Percentiles rank a stretch among this genome's conserved stretches.
Evolutionary conservation across 2,113 vertebrate species (phyloP).

Genomic region (Todiramphus chloris): DNA sequence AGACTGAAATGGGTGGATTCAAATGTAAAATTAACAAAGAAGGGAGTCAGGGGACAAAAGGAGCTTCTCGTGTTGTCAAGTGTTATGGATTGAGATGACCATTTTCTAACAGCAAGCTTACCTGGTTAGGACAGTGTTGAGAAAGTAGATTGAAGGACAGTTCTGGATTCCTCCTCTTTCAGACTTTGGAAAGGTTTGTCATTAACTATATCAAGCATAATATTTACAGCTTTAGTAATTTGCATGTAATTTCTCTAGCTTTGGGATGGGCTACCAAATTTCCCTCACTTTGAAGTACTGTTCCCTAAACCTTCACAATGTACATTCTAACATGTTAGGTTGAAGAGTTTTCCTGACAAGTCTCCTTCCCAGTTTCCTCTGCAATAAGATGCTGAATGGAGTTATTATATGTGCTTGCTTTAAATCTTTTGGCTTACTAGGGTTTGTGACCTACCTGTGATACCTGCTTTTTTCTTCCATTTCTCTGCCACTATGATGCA

Average conservation of each 20-base stretch:
- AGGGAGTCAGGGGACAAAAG: fast-evolving
- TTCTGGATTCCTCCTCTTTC: not conserved
- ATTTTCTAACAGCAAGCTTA: fast-evolving
- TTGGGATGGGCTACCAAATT: not conserved
- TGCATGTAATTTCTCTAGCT: not conserved
- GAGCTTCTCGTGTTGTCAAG: not conserved
- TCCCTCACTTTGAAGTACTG: not conserved
- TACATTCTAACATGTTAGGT: not conserved
- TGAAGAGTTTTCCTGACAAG: not conserved
- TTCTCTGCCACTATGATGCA: not conserved
- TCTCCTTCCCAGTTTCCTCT: not conserved
- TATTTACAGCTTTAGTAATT: not conserved
- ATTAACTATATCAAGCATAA: not conserved
- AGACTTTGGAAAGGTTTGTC: not conserved
- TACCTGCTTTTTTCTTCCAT: not conserved
- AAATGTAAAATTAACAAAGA: not conserved
- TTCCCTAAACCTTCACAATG: not conserved
- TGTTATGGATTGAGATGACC: not conserved
- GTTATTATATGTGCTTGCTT: not conserved
- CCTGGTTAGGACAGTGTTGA: not conserved
- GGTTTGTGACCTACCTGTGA: not conserved
- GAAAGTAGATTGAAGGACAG: not conserved
- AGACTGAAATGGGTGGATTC: not conserved
- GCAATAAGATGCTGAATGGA: not conserved
- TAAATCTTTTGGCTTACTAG: not conserved